Evolutionary conservation across 2,888 invertebrate genomes (phyloP), one percentile per base, ranked within the genome.

Genomic region (Schizotus pectinicornis): DNA sequence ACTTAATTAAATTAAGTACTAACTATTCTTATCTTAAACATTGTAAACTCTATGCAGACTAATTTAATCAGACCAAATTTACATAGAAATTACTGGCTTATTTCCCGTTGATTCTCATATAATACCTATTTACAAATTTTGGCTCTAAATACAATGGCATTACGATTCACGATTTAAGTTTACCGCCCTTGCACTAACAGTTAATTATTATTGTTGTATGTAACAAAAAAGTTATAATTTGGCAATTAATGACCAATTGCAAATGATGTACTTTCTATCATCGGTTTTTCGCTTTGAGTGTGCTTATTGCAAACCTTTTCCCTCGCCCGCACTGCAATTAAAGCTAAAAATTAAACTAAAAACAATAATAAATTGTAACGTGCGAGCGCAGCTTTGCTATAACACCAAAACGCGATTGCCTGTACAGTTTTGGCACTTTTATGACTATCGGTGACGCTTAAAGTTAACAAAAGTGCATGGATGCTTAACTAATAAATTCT

Each of bases 271-370:
- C n/a, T n/a, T n/a, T n/a, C n/a, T n/a, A n/a, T n/a, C n/a, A n/a
- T n/a, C n/a, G n/a, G n/a, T n/a, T n/a, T n/a, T n/a, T 65, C 57
- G 56, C 76, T 76, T 76, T 70, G 63, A 77, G 77, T 77, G 76
- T 74, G 75, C 79, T 71, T 79, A 80, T 80, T 80, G 80, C 80
- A 78, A 77, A 78, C 77, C 77, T 70, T 64, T 74, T 77, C 78
- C 79, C 78, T 69, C 70, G 79, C 80, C 80, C 76, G 79, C 80
- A 77, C 78, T 72, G 58, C 62, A 37, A 47, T 56, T 60, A 62
- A 64, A 61, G 59, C 42, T 60, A 54, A 14, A 53, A 50, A 47
- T 50, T 55, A 45, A 11, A 45, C 45, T 46, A 53, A 34, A 49
- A 52, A 42, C 9, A 9, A 14, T 45, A 52, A 48, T 51, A 50